Evolutionary conservation across 2,888 invertebrate genomes (phyloP).

Genomic region (Laspeyria flexula): DNA sequence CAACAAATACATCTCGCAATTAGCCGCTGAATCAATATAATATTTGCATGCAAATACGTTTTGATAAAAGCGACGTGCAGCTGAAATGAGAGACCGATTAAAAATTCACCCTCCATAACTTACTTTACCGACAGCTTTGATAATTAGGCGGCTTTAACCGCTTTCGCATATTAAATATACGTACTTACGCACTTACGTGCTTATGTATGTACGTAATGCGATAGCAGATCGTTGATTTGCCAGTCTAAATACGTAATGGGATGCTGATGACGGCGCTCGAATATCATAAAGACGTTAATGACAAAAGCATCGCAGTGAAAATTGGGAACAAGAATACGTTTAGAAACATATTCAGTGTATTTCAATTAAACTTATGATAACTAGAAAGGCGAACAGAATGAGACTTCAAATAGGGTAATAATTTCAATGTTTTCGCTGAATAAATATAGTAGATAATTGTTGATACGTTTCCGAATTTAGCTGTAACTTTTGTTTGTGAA

Average conservation of each 20-base stretch:
- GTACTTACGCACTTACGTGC: conserved; percentile 12
- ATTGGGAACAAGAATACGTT: neutral
- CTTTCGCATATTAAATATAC: conserved; percentile 44
- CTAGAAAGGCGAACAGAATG: no score
- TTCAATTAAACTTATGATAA: no score
- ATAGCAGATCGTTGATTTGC: conserved; percentile 24
- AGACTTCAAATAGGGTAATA: no score
- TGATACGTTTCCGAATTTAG: no score
- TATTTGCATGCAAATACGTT: conserved; percentile 52
- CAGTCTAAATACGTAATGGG: conserved; percentile 16
- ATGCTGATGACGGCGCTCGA: conserved; percentile 14
- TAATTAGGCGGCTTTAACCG: conserved; percentile 56
- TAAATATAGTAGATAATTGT: no score
- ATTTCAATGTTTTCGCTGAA: no score
- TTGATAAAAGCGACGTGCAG: conserved; percentile 46
- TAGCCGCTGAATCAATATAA: conserved; percentile 48
- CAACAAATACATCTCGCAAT: conserved; percentile 33
- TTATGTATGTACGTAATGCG: conserved; percentile 19
- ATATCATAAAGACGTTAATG: conserved; percentile 4
- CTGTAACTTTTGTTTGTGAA: no score
- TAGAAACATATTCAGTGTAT: neutral
- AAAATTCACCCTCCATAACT: conserved; percentile 61
- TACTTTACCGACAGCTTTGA: conserved; percentile 57
- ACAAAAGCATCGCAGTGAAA: neutral
- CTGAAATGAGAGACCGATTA: conserved; percentile 53